Evolutionary conservation across 2,113 vertebrate genomes (phyloP).

Genomic region (Labeo catla): DNA sequence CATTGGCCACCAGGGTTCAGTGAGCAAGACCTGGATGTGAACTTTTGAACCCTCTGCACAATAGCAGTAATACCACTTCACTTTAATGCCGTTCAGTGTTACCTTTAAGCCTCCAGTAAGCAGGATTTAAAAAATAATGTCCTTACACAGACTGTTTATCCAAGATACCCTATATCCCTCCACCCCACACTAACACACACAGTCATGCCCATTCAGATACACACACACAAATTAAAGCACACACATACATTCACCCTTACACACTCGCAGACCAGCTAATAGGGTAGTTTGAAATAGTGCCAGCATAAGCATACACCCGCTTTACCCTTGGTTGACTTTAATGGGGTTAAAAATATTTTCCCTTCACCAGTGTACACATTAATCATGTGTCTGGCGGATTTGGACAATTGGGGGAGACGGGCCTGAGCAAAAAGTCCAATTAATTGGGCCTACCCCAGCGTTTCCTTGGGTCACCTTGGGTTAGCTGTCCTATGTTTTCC

Average conservation of each 20-base stretch:
- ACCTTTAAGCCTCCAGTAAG: constrained; percentile 76
- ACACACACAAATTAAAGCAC: constrained; percentile 35
- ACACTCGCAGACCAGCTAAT: constrained; percentile 75
- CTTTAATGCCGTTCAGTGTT: constrained; percentile 75
- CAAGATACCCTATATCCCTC: constrained; percentile 72
- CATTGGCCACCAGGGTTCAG: constrained; percentile 62
- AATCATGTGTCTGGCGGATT: constrained; percentile 97
- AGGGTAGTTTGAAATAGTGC: constrained; percentile 95
- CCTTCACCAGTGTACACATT: constrained; percentile 89
- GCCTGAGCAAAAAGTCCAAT: constrained; percentile 90
- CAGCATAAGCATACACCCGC: constrained; percentile 94
- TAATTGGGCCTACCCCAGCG: constrained; percentile 89
- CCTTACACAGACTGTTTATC: constrained; percentile 89
- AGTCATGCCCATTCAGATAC: neutral
- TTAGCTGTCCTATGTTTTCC: constrained; percentile 86
- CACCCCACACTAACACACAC: constrained; percentile 69
- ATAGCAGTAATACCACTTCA: constrained; percentile 68
- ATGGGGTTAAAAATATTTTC: constrained; percentile 99
- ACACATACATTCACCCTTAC: constrained; percentile 68
- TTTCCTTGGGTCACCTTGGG: constrained; percentile 84
- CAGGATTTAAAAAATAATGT: constrained; percentile 90
- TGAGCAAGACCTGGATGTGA: constrained; percentile 64
- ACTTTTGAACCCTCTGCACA: constrained; percentile 72
- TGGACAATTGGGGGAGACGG: constrained; percentile 95
- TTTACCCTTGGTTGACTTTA: constrained; percentile 98